Base-by-base conservation (phyloP, 1,140 invertebrate genomes). In the Oryctes rhinoceros region DNA sequence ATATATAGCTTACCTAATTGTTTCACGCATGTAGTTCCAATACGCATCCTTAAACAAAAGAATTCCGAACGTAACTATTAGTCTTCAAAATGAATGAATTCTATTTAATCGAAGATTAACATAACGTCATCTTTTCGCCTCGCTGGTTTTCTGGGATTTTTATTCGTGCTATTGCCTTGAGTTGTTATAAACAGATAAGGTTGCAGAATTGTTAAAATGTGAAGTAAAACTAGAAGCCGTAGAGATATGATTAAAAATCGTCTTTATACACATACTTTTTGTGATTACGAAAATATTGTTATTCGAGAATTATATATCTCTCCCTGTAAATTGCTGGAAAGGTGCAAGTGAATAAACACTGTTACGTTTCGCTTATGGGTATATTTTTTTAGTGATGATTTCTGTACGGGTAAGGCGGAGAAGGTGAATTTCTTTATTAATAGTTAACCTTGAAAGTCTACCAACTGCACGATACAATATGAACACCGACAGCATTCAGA, bases 361-460 rank as follows among this genome's bases (percentile, higher is more conserved):
- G 0, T 44, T 10, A 44, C 39, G 9, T 44, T 7, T 44, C 9
- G 9, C 39, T 30, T 44, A 44, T 44, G 9, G 39, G 5, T 44
- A 5, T 3, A 44, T 44, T 44, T 44, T 44, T 44, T 30, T 44
- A 5, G 39, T 44, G 5, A 0, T 4, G 39, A 44, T 44, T 44
- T 44, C 39, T 44, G 5, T 44, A 44, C 39, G 39, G 5, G 53
- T 59, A 59, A 20, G 3, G 5, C 15, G 53, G 15, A 59, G 53
- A 59, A 11, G 49, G 11, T 18, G 13, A n/a, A 59, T 59, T 59
- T 59, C 53, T 59, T 59, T n/a, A 59, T 59, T 59, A 59, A 59
- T 59, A 59, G 53, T n/a, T n/a, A 59, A 59, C 53, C 53, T 59
- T 59, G 53, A 59, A 59, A 18, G 53, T 59, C 53, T 59, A 18